Percentiles rank a stretch among this genome's conserved stretches.
Evolutionary conservation across 2,113 vertebrate genomes (phyloP).

Genomic region (Varanus salvator): DNA sequence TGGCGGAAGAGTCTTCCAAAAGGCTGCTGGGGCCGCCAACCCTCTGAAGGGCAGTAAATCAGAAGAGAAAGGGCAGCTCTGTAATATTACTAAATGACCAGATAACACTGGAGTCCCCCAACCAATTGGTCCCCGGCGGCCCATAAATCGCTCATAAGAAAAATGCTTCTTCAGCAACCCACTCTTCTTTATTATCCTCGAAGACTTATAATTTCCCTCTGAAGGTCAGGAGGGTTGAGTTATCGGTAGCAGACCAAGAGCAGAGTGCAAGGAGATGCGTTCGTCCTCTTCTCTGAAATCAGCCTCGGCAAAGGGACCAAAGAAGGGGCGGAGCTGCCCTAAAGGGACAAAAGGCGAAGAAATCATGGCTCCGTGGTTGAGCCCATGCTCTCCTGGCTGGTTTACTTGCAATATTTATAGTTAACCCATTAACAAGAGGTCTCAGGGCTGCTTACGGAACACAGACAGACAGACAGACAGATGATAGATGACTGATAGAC

Average conservation of each 20-base stretch:
- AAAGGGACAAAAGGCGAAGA: background rate
- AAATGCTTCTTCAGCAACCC: conserved; percentile 28
- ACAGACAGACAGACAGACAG: too few relatives aligned
- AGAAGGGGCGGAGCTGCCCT: background rate
- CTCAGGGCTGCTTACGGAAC: too few relatives aligned
- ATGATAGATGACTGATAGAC: too few relatives aligned
- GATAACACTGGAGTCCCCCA: background rate
- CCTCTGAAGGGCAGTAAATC: conserved; percentile 14
- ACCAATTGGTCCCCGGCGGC: conserved; percentile 6
- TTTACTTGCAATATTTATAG: background rate
- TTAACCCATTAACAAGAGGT: too few relatives aligned
- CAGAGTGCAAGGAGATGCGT: background rate
- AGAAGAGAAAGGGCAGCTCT: conserved; percentile 8
- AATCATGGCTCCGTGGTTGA: background rate
- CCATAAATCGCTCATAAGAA: conserved; percentile 23
- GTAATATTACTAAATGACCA: conserved; percentile 6
- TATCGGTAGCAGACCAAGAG: background rate
- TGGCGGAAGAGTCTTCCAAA: conserved; percentile 1
- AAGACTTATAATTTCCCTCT: conserved; percentile 28
- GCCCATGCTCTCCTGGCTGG: background rate
- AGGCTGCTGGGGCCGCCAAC: background rate
- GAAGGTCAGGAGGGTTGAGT: conserved; percentile 36
- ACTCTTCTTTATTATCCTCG: background rate
- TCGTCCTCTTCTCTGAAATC: background rate
- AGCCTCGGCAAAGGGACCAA: background rate